A percentile compares a stretch with the other conserved stretches of the same genome.
These are phyloP conservation scores for Ctena decussata DNA, from an alignment of 2,888 invertebrate genomes.

Conservation along the genomic window DNA sequence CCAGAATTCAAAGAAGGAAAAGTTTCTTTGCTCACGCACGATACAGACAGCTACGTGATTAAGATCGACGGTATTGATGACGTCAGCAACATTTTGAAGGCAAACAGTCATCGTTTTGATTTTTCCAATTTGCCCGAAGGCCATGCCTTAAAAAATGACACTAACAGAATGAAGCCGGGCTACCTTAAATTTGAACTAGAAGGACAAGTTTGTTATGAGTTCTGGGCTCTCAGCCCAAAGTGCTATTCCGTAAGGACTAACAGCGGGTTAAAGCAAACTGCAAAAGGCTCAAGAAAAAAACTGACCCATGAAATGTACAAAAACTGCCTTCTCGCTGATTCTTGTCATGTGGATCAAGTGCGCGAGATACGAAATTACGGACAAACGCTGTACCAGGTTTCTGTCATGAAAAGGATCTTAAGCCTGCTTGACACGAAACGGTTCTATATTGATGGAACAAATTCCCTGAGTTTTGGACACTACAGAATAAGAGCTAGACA, in stretches of 20 bases:
- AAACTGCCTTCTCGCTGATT: neutral
- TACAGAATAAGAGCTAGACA: neutral
- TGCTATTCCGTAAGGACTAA: slow-evolving; percentile 12
- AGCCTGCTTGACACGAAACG: neutral
- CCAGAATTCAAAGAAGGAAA: neutral
- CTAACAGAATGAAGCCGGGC: neutral
- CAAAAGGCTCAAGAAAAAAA: neutral
- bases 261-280: neutral
- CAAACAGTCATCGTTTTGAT: neutral
- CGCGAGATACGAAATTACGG: neutral
- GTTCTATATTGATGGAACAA: neutral
- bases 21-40: neutral
- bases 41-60: slow-evolving; percentile 2
- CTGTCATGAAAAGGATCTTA: neutral
- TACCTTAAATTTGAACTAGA: slow-evolving; percentile 10
- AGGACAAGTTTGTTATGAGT: neutral
- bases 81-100: neutral
- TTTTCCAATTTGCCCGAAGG: neutral
- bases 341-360: neutral
- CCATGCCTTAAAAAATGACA: neutral
- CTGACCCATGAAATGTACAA: slow-evolving; percentile 12
- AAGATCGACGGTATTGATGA: neutral
- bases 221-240: neutral
- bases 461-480: slow-evolving; percentile 17
- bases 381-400: neutral